A percentile compares a stretch with the other conserved stretches of the same genome.
These are phyloP conservation scores for Corythaeola cristata DNA, from an alignment of 2,113 vertebrate species.

Conservation along the genomic window DNA sequence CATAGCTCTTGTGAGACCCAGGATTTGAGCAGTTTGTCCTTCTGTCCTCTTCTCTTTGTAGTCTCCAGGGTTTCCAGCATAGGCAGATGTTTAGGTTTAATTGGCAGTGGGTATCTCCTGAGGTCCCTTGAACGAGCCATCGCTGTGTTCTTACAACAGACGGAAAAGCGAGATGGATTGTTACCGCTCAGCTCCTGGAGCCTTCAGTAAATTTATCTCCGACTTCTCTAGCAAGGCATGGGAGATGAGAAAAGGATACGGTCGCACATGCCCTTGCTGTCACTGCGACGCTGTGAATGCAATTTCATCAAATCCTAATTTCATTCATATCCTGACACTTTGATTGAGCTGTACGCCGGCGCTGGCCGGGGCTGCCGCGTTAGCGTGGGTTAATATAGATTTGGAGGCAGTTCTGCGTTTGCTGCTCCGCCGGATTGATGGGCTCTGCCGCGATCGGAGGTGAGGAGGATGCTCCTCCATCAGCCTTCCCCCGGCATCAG, in stretches of 20 bases:
- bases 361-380: neutral
- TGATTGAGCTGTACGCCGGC: neutral
- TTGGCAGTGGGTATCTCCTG: neutral
- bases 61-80: neutral
- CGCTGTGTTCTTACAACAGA: neutral
- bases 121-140: neutral
- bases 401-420: neutral
- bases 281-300: neutral
- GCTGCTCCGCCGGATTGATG: neutral
- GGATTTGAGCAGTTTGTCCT: neutral
- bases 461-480: neutral
- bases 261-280: neutral
- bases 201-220: neutral
- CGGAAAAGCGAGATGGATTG: neutral
- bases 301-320: slow-evolving; percentile 24
- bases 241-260: neutral
- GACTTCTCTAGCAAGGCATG: neutral
- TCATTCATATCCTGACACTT: neutral
- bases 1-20: neutral
- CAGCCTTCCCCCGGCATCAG: neutral
- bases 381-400: neutral
- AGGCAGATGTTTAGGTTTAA: neutral
- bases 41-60: neutral
- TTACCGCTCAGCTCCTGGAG: neutral
- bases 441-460: neutral